Evolutionary conservation across 2,113 vertebrate genomes (phyloP).

Genomic region (Neolamprologus cancellatus): DNA sequence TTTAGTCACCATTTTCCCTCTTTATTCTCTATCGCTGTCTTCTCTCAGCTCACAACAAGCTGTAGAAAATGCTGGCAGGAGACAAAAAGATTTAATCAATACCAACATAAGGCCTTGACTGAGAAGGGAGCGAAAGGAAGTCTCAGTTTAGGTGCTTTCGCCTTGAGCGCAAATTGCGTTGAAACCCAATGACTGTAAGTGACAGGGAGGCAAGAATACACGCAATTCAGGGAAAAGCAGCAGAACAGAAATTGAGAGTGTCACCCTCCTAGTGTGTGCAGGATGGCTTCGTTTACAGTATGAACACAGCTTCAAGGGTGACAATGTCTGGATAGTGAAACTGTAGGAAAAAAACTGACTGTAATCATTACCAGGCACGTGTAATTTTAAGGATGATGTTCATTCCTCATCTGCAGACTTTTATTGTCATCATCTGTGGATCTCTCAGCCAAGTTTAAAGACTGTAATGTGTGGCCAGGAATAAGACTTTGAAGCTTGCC

Average conservation of each 20-base stretch:
- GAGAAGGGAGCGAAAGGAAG: constrained; percentile 10
- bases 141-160: constrained; percentile 17
- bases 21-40: constrained; percentile 15
- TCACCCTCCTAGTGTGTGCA: not conserved
- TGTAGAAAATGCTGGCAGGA: constrained; percentile 53
- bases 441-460: not conserved
- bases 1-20: constrained; percentile 16
- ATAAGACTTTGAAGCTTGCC: not conserved
- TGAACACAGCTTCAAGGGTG: not conserved
- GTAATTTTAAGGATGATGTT: not conserved
- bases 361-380: constrained; percentile 9
- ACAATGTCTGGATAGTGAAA: constrained; percentile 10
- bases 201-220: not conserved
- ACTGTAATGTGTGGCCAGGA: not conserved
- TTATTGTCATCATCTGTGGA: constrained; percentile 17
- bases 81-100: constrained; percentile 68
- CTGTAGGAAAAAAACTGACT: not conserved
- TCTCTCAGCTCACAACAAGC: constrained; percentile 37
- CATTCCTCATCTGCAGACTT: constrained; percentile 7
- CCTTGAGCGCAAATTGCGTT: constrained; percentile 45
- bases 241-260: not conserved
- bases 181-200: constrained; percentile 22
- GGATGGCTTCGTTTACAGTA: not conserved
- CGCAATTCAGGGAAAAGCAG: not conserved
- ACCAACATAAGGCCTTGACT: constrained; percentile 56